Conservation (phyloP, 2,797 vertebrate species). For the Micrastur ruficollis region DNA sequence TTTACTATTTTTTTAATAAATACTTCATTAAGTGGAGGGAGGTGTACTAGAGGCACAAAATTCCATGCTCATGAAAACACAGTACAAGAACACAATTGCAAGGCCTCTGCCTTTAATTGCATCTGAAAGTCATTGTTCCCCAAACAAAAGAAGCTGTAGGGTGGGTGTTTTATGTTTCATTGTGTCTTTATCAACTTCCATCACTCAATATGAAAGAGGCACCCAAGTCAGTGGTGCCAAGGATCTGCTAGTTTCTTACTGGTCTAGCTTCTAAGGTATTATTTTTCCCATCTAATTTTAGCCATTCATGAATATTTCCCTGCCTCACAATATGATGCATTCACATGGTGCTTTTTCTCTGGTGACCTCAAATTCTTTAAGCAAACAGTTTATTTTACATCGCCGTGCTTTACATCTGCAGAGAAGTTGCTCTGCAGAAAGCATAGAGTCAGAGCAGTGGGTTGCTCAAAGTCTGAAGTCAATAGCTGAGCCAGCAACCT, state of each 20-base stretch:
- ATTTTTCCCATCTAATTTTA: neutral
- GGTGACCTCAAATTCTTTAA: neutral
- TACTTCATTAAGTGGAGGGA: neutral
- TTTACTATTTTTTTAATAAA: neutral
- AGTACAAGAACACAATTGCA: neutral
- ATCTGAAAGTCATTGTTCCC: neutral
- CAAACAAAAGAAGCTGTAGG: neutral
- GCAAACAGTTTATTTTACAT: neutral
- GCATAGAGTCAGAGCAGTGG: neutral
- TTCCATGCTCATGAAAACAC: neutral
- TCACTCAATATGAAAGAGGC: neutral
- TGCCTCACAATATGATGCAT: neutral
- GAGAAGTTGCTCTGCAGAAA: neutral
- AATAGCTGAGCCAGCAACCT: neutral
- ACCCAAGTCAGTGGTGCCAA: neutral
- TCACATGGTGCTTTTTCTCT: neutral
- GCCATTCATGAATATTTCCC: neutral
- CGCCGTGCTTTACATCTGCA: neutral
- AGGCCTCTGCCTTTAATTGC: neutral
- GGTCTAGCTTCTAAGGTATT: neutral
- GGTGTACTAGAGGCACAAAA: neutral
- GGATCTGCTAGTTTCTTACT: neutral
- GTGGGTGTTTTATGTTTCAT: neutral
- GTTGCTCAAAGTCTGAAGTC: neutral
- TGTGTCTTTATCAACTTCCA: slow-evolving; percentile 1